These are phyloP conservation scores for Scytalopus superciliaris DNA, from an alignment of 2,113 vertebrate species.

Conservation along the genomic window DNA sequence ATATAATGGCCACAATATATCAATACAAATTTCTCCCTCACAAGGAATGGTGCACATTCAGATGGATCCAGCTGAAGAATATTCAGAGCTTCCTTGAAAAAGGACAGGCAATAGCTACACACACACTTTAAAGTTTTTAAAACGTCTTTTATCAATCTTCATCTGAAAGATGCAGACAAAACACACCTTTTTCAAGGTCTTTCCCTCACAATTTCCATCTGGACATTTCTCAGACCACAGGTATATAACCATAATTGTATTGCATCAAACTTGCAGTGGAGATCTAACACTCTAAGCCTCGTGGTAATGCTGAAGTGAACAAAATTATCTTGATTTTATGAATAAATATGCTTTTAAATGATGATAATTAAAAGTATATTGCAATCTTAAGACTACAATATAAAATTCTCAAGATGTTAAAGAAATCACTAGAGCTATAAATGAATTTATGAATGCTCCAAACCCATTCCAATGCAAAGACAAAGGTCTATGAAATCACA, in stretches of 20 bases:
- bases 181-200: not conserved
- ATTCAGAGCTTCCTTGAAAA: not conserved
- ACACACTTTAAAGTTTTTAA: not conserved
- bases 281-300: not conserved
- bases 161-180: not conserved
- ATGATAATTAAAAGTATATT: not conserved
- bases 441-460: not conserved
- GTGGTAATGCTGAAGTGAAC: not conserved
- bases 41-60: not conserved
- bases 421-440: not conserved
- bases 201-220: not conserved
- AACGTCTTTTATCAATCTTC: not conserved
- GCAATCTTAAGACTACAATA: not conserved
- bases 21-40: not conserved
- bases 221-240: not conserved
- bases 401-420: not conserved
- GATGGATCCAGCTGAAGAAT: not conserved
- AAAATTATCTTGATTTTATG: not conserved
- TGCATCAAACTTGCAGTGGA: not conserved
- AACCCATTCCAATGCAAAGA: not conserved
- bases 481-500: not conserved
- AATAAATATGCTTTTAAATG: not conserved
- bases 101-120: rapidly evolving
- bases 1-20: not conserved
- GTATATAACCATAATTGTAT: not conserved